phyloP scores from a whole-genome alignment of 2,888 invertebrate genomes.

The Hirtodrosophila histrioides region DNA sequence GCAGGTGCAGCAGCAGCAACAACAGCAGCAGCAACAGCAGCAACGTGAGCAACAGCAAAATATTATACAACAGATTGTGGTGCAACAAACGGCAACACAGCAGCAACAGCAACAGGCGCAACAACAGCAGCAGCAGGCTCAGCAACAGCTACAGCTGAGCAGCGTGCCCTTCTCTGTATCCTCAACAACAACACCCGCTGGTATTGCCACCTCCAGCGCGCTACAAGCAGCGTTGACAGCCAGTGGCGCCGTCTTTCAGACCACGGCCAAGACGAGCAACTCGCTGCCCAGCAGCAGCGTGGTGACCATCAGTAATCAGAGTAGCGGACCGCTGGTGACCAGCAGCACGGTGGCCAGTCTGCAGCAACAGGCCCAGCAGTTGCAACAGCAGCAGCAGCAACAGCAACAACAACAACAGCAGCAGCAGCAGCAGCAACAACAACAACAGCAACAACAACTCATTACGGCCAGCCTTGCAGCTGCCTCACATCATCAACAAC shows the following conservation, averaged over 20 bases:
- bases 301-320: constrained; percentile 82
- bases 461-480: constrained; percentile 55
- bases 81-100: constrained; percentile 71
- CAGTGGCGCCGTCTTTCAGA: constrained; percentile 84
- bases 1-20: constrained; percentile 84
- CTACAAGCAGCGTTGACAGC: constrained; percentile 84
- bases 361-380: constrained; percentile 73
- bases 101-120: constrained; percentile 76
- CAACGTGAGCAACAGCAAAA: constrained; percentile 83
- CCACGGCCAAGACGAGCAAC: constrained; percentile 62
- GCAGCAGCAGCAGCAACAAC: constrained; percentile 86
- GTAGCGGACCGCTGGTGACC: constrained; percentile 78
- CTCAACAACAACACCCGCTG: constrained; percentile 78
- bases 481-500: constrained; percentile 51
- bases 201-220: constrained; percentile 80
- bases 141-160: constrained; percentile 74
- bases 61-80: constrained; percentile 55
- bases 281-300: constrained; percentile 82
- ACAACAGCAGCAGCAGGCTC: constrained; percentile 61
- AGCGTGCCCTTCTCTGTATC: constrained; percentile 81
- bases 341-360: constrained; percentile 80
- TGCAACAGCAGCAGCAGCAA: constrained; percentile 64
- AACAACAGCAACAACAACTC: constrained; percentile 79
- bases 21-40: constrained; percentile 85
- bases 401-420: constrained; percentile 67